A percentile compares a stretch with the other conserved stretches of the same genome.
Conservation (phyloP, 2,888 invertebrate genomes). For the Lampropteryx suffumata region DNA sequence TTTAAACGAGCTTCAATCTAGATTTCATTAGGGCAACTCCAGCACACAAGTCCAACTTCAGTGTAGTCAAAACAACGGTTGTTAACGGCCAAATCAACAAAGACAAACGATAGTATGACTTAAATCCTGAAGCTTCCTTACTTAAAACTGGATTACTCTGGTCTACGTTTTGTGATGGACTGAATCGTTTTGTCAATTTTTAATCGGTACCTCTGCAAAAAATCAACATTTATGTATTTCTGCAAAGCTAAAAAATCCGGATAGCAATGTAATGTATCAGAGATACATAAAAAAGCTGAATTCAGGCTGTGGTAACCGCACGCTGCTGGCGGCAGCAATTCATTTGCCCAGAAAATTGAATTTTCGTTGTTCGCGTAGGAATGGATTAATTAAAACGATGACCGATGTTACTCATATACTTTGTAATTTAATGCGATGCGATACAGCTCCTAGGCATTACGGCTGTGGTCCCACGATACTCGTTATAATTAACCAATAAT, state of each 20-base stretch:
- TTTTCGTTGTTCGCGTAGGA: constrained; percentile 53
- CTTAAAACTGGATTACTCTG: too few relatives aligned
- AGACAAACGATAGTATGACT: too few relatives aligned
- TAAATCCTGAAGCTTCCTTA: too few relatives aligned
- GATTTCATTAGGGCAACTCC: constrained; percentile 39
- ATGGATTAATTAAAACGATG: constrained; percentile 60
- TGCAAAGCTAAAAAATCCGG: background rate
- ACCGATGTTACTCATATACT: constrained; percentile 37
- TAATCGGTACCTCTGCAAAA: too few relatives aligned
- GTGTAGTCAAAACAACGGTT: constrained; percentile 50
- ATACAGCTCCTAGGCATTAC: background rate
- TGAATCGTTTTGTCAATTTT: too few relatives aligned
- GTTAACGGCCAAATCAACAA: constrained; percentile 40
- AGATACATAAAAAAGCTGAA: constrained; percentile 4
- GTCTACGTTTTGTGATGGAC: background rate
- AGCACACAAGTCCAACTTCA: constrained; percentile 48
- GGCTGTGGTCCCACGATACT: background rate
- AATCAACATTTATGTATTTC: too few relatives aligned
- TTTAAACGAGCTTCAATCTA: constrained; percentile 39
- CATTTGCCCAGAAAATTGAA: constrained; percentile 71
- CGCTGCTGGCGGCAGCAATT: constrained; percentile 49
- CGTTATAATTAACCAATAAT: background rate
- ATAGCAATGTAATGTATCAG: constrained; percentile 1
- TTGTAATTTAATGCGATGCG: constrained; percentile 14
- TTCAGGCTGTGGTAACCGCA: constrained; percentile 35